phyloP scores from a whole-genome alignment of 2,113 vertebrate genomes.

The Trogon melanurus region DNA sequence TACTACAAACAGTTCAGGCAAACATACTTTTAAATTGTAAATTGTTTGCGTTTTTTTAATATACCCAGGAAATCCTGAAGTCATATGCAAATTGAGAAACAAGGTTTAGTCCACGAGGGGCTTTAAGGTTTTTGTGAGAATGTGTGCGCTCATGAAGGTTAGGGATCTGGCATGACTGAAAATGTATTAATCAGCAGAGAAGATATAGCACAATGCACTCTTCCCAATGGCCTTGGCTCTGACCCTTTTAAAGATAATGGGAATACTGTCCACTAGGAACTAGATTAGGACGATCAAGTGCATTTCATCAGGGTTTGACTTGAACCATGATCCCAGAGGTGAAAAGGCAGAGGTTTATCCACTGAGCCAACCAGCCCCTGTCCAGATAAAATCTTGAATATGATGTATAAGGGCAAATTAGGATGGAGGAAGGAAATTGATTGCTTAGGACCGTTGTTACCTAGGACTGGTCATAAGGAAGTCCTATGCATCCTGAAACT shows the following conservation, averaged over 20 bases:
- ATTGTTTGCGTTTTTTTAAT: background rate
- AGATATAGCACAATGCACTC: conserved; percentile 69
- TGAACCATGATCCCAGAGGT: conserved; percentile 75
- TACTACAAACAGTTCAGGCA: background rate
- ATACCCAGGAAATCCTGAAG: background rate
- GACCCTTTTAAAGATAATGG: conserved; percentile 78
- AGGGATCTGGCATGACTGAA: conserved; percentile 63
- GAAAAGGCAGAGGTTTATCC: conserved; percentile 76
- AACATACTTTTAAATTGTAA: background rate
- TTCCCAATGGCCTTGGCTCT: conserved; percentile 70
- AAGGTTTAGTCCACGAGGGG: background rate
- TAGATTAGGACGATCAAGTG: conserved; percentile 75
- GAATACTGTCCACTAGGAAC: conserved; percentile 76
- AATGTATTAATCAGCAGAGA: conserved; percentile 73
- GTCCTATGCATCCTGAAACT: background rate
- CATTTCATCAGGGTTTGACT: conserved; percentile 76
- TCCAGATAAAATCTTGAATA: conserved; percentile 73
- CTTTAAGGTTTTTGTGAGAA: conserved; percentile 49
- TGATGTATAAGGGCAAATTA: conserved; percentile 73
- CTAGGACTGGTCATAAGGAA: background rate
- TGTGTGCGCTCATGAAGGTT: conserved; percentile 36
- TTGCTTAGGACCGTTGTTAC: conserved; percentile 35
- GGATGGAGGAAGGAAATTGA: conserved; percentile 55
- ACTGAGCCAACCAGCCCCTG: conserved; percentile 68
- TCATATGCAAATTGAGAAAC: background rate